These are phyloP conservation scores for Brachionus calyciflorus DNA, from an alignment of 1,140 invertebrate species.

Conservation along the genomic window DNA sequence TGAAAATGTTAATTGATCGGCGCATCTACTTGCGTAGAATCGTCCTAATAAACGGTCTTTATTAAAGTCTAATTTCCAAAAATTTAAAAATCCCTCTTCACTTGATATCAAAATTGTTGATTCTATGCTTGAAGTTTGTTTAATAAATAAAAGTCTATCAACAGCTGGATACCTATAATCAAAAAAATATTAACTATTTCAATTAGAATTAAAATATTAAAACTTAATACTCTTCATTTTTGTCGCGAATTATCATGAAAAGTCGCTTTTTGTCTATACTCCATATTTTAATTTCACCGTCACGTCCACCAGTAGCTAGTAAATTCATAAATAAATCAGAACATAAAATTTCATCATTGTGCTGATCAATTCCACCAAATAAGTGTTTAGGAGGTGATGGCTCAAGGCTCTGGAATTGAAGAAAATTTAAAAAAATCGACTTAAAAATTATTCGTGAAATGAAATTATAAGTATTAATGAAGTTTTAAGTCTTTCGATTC, in stretches of 20 bases:
- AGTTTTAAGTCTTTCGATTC: no score
- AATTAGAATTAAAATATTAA: no score
- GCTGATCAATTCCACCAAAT: slow-evolving; percentile 58
- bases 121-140: slow-evolving; percentile 51
- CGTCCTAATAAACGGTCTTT: slow-evolving; percentile 52
- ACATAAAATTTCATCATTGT: slow-evolving; percentile 58
- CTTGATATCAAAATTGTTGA: slow-evolving; percentile 57
- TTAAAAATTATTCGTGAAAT: no score
- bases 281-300: slow-evolving; percentile 59
- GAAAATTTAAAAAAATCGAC: background rate
- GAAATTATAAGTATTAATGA: no score
- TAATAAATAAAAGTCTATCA: slow-evolving; percentile 58
- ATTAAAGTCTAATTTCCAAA: slow-evolving; percentile 55
- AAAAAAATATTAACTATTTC: no score
- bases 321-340: slow-evolving; percentile 49
- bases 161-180: no score
- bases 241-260: slow-evolving; percentile 48
- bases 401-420: slow-evolving; percentile 40
- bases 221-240: background rate
- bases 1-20: slow-evolving; percentile 56
- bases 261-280: slow-evolving; percentile 57
- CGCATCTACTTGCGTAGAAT: slow-evolving; percentile 54
- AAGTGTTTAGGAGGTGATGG: slow-evolving; percentile 53
- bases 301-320: slow-evolving; percentile 57
- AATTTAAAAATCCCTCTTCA: slow-evolving; percentile 54